Conservation (phyloP, 2,888 invertebrate species). For the Nezara viridula region DNA sequence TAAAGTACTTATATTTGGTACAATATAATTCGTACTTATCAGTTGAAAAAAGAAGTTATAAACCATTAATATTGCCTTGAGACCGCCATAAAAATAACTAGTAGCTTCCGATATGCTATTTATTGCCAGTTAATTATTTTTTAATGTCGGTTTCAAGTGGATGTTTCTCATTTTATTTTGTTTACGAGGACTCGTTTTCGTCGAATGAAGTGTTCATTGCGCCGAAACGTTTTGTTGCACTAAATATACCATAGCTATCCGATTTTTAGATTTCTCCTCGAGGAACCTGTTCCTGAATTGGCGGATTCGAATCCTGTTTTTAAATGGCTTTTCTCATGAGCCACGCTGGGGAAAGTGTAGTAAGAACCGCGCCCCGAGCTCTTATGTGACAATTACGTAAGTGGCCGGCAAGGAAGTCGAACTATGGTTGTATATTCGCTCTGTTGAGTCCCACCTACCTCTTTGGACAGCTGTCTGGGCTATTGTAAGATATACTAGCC, state of each 20-base stretch:
- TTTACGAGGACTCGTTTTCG: not conserved
- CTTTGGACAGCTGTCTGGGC: not conserved
- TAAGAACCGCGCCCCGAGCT: not conserved
- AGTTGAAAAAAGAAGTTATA: not conserved
- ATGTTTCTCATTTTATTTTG: not conserved
- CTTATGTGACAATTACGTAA: slow-evolving; percentile 39
- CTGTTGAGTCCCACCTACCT: not conserved
- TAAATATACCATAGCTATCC: not conserved
- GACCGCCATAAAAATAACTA: not conserved
- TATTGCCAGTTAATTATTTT: not conserved
- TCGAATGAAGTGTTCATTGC: not conserved
- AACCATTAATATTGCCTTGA: not conserved
- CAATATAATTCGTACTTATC: not conserved
- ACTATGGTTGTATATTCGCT: not conserved
- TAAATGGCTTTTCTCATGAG: not conserved
- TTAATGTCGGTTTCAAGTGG: not conserved
- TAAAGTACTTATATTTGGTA: not conserved
- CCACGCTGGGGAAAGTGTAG: not conserved
- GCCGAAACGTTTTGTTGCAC: not conserved
- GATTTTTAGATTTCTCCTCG: not conserved
- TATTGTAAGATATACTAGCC: too few relatives aligned
- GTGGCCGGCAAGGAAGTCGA: not conserved
- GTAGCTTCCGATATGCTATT: not conserved
- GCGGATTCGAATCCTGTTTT: not conserved
- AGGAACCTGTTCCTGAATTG: not conserved